Percentiles rank a stretch among this genome's conserved stretches.
These are phyloP conservation scores for Pollenia griseotomentosa DNA, from an alignment of 2,888 invertebrate genomes.

Conservation along the genomic window DNA sequence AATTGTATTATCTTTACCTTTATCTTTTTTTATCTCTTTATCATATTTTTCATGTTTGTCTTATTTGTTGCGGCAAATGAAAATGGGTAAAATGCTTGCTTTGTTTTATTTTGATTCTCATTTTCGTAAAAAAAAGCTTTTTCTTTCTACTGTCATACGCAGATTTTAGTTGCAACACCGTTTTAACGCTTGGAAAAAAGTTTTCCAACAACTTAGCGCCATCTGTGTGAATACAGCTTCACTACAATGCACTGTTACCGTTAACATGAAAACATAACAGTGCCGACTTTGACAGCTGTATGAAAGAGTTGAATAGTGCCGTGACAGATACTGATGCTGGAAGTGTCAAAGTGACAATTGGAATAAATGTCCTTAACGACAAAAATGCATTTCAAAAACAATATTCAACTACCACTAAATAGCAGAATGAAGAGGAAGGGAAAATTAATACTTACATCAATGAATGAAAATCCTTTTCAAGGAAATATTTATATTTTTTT, in stretches of 20 bases:
- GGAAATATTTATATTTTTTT: conserved; percentile 52
- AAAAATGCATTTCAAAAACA: conserved; percentile 1
- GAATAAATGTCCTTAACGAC: conserved; percentile 47
- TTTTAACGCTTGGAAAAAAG: conserved; percentile 36
- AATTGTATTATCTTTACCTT: conserved; percentile 49
- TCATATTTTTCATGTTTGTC: conserved; percentile 53
- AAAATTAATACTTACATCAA: conserved; percentile 48
- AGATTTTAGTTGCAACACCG: conserved; percentile 7
- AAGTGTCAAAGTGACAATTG: conserved; percentile 55
- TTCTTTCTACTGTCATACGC: conserved; percentile 6
- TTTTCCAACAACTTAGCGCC: conserved; percentile 20
- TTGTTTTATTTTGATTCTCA: conserved; percentile 65
- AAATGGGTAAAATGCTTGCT: conserved; percentile 67
- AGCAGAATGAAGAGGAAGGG: conserved; percentile 18
- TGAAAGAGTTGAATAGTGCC: neutral
- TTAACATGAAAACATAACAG: conserved; percentile 2
- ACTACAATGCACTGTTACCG: neutral
- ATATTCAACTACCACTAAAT: conserved; percentile 15
- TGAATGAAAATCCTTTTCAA: conserved; percentile 68
- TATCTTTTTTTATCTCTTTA: conserved; percentile 42
- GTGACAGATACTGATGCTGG: conserved; percentile 27
- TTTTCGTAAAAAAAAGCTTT: conserved; percentile 64
- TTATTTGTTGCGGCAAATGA: conserved; percentile 71
- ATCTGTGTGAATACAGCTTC: conserved; percentile 45
- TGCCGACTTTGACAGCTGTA: conserved; percentile 7